Percentiles rank a stretch among this genome's conserved stretches.
Evolutionary conservation across 2,888 invertebrate species (phyloP).

Genomic region (Pelosia muscerda): DNA sequence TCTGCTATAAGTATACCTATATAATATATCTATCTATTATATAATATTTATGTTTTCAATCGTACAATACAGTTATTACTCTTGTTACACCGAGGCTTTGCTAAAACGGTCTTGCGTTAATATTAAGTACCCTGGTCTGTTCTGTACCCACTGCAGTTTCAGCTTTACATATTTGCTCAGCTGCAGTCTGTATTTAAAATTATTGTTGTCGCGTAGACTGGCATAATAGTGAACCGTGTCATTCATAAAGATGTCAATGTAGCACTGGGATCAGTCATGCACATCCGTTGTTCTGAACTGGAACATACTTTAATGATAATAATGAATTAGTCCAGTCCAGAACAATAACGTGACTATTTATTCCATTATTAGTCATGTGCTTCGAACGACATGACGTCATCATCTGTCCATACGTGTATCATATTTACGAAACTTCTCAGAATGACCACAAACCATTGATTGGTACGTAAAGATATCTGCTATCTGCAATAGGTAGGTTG

Average conservation of each 20-base stretch:
- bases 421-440: conserved; percentile 45
- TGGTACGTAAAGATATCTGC: conserved; percentile 45
- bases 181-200: conserved; percentile 11
- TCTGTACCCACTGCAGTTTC: conserved; percentile 1
- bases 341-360: conserved; percentile 62
- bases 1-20: no score
- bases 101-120: not conserved
- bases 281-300: conserved; percentile 73
- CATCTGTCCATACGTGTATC: conserved; percentile 31
- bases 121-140: not conserved
- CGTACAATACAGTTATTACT: not conserved
- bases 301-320: conserved; percentile 57
- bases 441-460: conserved; percentile 55
- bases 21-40: not conserved
- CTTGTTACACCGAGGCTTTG: not conserved
- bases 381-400: conserved; percentile 48
- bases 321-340: conserved; percentile 56
- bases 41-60: not conserved
- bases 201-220: conserved; percentile 36
- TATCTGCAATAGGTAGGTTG: conserved; percentile 23
- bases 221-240: conserved; percentile 45
- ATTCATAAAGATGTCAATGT: conserved; percentile 79
- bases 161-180: not conserved
- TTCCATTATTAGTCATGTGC: conserved; percentile 55
- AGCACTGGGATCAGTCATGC: conserved; percentile 73